Evolutionary conservation across 1,140 invertebrate genomes (phyloP), one percentile per base, ranked within the genome.

Genomic region (Monomorium pharaonis): DNA sequence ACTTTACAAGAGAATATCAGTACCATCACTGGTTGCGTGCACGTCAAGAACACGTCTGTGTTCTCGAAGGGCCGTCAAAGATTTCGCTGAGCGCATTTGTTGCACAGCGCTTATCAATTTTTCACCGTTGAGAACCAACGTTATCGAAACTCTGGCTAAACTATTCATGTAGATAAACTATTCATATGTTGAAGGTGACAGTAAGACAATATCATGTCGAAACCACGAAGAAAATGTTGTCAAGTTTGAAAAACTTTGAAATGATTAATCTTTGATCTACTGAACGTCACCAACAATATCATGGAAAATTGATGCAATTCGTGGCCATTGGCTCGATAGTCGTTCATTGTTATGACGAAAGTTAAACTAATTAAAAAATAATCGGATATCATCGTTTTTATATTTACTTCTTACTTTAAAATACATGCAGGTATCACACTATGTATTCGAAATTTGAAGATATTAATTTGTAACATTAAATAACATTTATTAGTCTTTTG

Each of bases 81-180:
- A 70, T 83, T 72, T 37, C 33, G 63, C 47, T 54, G 63, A 47
- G 21, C 56, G 42, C 7, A 24, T 42, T 80, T 54, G 33, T 58
- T 33, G 30, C 21, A 51, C 24, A 83, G 27, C 27, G 24, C 24
- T 58, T 83, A 83, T 83, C 67, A 72, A 72, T 72, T 60, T 83
- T 83, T 83, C 37, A 81, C 37, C 51, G 18, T 83, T 65, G 44
- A 60, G 42, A 27, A 49, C 24, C 16, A 37, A 9, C 10, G 56
- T 47, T 70, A 54, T 81, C 21, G 51, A 81, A 42, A 27, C 12
- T 14, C 3, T 44, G 33, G 18, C 16, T 70, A 44, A 58, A 72
- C 37, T 72, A 33, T 58, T 44, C 44, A 18, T 37, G n/a, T 49
- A 47, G 27, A 58, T 58, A 30, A 77, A 62, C n/a, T n/a, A n/a